A percentile compares a stretch with the other conserved stretches of the same genome.
Evolutionary conservation across 2,888 invertebrate species (phyloP).

Genomic region (Eumerus sabulonum): DNA sequence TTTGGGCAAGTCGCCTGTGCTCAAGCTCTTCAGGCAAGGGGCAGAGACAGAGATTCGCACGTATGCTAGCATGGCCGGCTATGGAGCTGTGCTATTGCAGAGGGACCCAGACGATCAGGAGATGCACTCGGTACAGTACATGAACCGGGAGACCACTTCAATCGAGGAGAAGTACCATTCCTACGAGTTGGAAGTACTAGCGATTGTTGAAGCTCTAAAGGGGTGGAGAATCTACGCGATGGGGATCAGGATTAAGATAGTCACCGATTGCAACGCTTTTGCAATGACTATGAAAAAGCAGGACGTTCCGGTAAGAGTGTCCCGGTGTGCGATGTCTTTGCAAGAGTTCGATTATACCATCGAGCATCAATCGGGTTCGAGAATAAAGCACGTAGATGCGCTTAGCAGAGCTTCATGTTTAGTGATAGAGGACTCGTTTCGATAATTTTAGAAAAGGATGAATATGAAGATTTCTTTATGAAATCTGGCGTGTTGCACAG

Average conservation of each 20-base stretch:
- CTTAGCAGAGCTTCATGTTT: background rate
- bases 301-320: background rate
- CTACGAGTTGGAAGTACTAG: no score
- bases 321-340: no score
- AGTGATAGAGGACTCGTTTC: background rate
- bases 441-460: conserved; percentile 18
- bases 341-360: no score
- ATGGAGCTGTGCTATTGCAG: conserved; percentile 72
- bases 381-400: no score
- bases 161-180: no score
- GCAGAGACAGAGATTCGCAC: background rate
- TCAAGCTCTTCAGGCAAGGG: background rate
- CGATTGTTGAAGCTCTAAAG: no score
- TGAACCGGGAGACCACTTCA: no score
- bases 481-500: conserved; percentile 7
- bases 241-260: no score
- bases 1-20: background rate
- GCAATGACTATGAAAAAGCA: background rate
- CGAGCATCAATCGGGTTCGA: no score
- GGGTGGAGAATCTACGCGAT: no score
- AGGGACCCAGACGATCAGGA: conserved; percentile 45
- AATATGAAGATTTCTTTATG: conserved; percentile 28
- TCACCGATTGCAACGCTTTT: background rate
- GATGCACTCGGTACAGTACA: no score
- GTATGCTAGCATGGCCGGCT: conserved; percentile 62